Percentiles rank a stretch among this genome's conserved stretches.
Evolutionary conservation across 2,113 vertebrate genomes (phyloP).

Genomic region (Lasiurus cinereus): DNA sequence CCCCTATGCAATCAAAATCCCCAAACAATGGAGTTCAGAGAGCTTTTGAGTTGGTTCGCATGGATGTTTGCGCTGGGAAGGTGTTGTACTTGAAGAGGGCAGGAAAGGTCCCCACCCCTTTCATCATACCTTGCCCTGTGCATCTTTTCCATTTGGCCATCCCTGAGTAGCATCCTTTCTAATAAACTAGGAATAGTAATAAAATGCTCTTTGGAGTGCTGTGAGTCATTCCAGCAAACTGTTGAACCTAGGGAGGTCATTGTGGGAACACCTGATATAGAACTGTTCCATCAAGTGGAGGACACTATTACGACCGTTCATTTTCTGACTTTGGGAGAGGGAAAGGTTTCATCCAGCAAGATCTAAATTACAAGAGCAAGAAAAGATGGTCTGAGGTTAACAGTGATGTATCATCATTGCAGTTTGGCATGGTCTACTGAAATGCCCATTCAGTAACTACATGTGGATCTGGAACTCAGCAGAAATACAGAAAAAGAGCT

Average conservation of each 20-base stretch:
- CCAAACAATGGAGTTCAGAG: not conserved
- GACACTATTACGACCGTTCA: not conserved
- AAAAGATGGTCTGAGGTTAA: not conserved
- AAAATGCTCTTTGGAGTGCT: not conserved
- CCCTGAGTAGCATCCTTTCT: not conserved
- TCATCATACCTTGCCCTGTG: not conserved
- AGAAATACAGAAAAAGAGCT: not conserved
- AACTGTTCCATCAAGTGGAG: not conserved
- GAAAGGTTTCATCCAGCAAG: not conserved
- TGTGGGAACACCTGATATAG: not conserved
- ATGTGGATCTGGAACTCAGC: not conserved
- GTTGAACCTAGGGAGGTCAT: not conserved
- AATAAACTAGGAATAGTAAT: not conserved
- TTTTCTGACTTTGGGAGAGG: not conserved
- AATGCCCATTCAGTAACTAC: not conserved
- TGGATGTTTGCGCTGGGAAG: not conserved
- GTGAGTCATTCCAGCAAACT: not conserved
- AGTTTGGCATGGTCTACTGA: not conserved
- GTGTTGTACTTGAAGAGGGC: not conserved
- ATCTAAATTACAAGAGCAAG: not conserved
- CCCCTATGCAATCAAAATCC: not conserved
- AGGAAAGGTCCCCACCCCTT: accelerated
- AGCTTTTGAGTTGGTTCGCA: not conserved
- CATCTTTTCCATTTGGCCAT: not conserved
- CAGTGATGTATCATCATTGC: not conserved